These are phyloP conservation scores for Platycheirus rosarum DNA, from an alignment of 2,888 invertebrate genomes.

Conservation along the genomic window DNA sequence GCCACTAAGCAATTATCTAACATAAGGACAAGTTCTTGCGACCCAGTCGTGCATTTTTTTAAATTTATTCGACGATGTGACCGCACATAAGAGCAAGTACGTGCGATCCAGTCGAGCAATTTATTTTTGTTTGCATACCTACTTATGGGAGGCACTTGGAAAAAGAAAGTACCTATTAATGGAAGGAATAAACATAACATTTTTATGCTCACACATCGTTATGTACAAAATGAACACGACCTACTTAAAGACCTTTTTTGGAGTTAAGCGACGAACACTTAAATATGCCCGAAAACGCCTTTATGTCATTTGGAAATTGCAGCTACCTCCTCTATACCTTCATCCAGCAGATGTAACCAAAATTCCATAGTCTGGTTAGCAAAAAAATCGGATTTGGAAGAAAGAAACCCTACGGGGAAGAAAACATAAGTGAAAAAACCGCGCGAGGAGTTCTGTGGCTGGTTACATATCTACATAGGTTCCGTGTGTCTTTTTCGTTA, in stretches of 20 bases:
- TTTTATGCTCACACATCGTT: slow-evolving; percentile 7
- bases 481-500: slow-evolving; percentile 40
- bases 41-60: no score
- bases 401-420: slow-evolving; percentile 13
- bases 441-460: slow-evolving; percentile 1
- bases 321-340: no score
- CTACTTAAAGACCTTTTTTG: slow-evolving; percentile 14
- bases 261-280: neutral
- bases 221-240: slow-evolving; percentile 15
- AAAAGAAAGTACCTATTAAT: neutral
- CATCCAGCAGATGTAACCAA: slow-evolving; percentile 58
- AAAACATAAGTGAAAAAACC: slow-evolving; percentile 19
- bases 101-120: no score
- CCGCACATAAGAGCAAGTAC: no score
- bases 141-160: no score
- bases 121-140: neutral
- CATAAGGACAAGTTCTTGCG: no score
- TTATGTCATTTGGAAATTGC: slow-evolving; percentile 9
- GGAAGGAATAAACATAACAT: neutral
- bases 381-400: neutral
- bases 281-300: slow-evolving; percentile 2
- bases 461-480: neutral
- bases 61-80: no score
- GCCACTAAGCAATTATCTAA: no score
- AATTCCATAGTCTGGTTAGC: slow-evolving; percentile 41